Conservation (phyloP, 2,888 invertebrate species). For the Diaprepes abbreviatus region DNA sequence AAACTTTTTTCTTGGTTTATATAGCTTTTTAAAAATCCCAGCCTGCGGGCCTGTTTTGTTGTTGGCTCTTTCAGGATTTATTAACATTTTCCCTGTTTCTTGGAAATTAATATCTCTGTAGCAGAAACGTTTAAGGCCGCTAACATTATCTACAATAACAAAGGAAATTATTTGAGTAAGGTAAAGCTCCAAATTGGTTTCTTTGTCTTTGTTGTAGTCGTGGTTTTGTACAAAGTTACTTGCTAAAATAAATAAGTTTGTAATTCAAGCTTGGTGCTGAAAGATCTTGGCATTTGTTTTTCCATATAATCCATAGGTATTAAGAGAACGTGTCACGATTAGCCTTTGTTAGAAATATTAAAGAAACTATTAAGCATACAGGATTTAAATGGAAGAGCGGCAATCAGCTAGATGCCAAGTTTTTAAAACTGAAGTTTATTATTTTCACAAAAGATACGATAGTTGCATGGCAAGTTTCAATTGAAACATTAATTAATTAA, state of each 20-base stretch:
- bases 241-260: not conserved
- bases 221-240: not conserved
- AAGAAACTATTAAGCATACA: no score
- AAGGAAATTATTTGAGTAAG: not conserved
- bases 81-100: not conserved
- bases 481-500: no score
- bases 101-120: slow-evolving; percentile 18
- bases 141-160: slow-evolving; percentile 16
- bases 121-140: slow-evolving; percentile 8
- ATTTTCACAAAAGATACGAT: no score
- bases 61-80: not conserved
- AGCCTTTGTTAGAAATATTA: not conserved
- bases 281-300: not conserved
- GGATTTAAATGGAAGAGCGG: no score
- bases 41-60: not conserved
- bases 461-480: no score
- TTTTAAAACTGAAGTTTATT: no score
- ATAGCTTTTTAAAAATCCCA: slow-evolving; percentile 1
- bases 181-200: slow-evolving; percentile 7
- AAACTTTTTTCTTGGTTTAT: slow-evolving; percentile 18
- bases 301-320: not conserved
- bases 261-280: not conserved
- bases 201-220: not conserved
- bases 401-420: no score
- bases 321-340: not conserved